phyloP scores from a whole-genome alignment of 2,797 vertebrate species.

The Melanogrammus aeglefinus region DNA sequence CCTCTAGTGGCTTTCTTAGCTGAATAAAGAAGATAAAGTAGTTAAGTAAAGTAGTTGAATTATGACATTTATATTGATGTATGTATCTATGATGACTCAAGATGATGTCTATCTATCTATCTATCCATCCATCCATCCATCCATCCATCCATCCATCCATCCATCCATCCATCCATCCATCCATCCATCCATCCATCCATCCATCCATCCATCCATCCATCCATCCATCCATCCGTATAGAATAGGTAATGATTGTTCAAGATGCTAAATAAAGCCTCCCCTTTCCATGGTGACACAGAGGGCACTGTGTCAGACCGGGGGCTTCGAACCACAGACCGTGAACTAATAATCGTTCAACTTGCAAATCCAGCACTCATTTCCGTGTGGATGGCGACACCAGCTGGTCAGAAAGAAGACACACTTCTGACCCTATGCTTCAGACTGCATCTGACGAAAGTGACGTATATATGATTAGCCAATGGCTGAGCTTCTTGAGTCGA shows the following conservation, averaged over 20 bases:
- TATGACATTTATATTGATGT: not conserved
- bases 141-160: no score
- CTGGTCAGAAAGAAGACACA: slow-evolving; percentile 48
- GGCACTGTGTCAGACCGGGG: not conserved
- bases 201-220: not conserved
- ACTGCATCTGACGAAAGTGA: not conserved
- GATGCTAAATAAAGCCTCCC: not conserved
- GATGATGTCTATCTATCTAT: not conserved
- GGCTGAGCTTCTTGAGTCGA: not conserved
- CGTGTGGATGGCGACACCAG: slow-evolving; percentile 76
- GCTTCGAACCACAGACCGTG: no score
- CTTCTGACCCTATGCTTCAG: no score
- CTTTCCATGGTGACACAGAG: not conserved
- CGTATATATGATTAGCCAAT: not conserved
- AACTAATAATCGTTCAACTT: not conserved
- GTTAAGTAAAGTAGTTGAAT: not conserved
- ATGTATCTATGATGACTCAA: no score
- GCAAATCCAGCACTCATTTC: slow-evolving; percentile 46
- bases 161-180: not conserved
- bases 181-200: no score
- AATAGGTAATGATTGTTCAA: not conserved
- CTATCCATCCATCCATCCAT: not conserved
- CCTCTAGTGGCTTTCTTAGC: slow-evolving; percentile 1
- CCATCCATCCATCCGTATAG: not conserved
- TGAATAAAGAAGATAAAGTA: not conserved